phyloP scores from a whole-genome alignment of 2,797 vertebrate species.

The Clamator glandarius region DNA sequence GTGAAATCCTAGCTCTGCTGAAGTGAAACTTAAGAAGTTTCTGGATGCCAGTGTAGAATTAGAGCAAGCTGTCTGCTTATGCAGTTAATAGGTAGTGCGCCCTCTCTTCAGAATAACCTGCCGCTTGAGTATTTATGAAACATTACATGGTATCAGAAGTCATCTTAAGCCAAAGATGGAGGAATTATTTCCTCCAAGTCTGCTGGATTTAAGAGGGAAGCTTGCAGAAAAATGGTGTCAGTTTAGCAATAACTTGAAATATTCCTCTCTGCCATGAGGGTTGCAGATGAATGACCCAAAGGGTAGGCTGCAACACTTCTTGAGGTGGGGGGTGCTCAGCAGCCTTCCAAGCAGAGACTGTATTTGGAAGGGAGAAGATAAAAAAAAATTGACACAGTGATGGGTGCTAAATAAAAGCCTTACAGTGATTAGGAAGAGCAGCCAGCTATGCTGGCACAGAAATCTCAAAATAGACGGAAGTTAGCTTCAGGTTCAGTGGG shows the following conservation, averaged over 20 bases:
- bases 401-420: not conserved
- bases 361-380: not conserved
- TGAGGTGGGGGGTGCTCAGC: not conserved
- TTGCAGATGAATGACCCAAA: not conserved
- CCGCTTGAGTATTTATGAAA: conserved; percentile 30
- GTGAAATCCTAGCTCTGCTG: not conserved
- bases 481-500: not conserved
- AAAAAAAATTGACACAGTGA: not conserved
- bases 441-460: not conserved
- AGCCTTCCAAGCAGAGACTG: not conserved
- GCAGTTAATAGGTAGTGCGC: not conserved
- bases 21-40: not conserved
- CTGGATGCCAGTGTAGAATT: not conserved
- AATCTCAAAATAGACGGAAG: not conserved
- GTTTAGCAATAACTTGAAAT: not conserved
- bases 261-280: not conserved
- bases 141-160: conserved; percentile 35
- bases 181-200: not conserved
- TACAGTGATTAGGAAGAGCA: not conserved
- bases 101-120: conserved; percentile 32
- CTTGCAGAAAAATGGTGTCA: not conserved
- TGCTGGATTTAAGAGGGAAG: conserved; percentile 3
- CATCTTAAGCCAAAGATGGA: conserved; percentile 33
- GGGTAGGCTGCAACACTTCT: not conserved
- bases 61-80: not conserved